Conservation (phyloP, 2,888 invertebrate genomes). For the Loripinus fragilis region DNA sequence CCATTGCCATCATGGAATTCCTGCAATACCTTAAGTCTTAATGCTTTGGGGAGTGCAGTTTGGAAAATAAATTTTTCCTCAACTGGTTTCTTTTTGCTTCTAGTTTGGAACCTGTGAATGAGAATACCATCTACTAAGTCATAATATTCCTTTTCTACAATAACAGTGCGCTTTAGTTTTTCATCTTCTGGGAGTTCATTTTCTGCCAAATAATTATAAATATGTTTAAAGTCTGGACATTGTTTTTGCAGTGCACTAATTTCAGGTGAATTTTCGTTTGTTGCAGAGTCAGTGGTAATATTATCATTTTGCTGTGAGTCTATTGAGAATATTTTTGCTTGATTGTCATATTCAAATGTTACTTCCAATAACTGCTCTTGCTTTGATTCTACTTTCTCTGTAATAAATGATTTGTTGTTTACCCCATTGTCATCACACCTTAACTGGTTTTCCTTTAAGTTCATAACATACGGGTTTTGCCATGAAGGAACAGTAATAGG, state of each 20-base stretch:
- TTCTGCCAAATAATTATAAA: no score
- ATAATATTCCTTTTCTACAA: no score
- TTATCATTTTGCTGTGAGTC: no score
- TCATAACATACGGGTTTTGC: background rate
- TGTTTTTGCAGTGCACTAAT: no score
- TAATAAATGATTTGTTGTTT: background rate
- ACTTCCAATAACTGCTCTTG: no score
- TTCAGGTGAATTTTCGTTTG: background rate
- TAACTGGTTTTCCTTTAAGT: background rate
- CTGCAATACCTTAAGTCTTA: conserved; percentile 18
- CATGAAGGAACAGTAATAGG: background rate
- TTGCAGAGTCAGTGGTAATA: background rate
- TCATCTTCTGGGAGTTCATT: no score
- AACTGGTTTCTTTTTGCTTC: no score
- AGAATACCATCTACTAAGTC: no score
- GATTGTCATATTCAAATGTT: background rate
- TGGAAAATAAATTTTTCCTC: no score
- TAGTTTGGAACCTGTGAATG: conserved; percentile 18
- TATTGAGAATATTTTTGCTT: background rate
- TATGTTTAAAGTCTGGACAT: no score
- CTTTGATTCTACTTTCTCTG: background rate
- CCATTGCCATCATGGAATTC: conserved; percentile 26
- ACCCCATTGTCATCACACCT: background rate
- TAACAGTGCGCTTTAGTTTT: no score
- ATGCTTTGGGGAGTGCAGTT: no score